phyloP scores from a whole-genome alignment of 2,888 invertebrate genomes.

The Hypselothyrea guttata region DNA sequence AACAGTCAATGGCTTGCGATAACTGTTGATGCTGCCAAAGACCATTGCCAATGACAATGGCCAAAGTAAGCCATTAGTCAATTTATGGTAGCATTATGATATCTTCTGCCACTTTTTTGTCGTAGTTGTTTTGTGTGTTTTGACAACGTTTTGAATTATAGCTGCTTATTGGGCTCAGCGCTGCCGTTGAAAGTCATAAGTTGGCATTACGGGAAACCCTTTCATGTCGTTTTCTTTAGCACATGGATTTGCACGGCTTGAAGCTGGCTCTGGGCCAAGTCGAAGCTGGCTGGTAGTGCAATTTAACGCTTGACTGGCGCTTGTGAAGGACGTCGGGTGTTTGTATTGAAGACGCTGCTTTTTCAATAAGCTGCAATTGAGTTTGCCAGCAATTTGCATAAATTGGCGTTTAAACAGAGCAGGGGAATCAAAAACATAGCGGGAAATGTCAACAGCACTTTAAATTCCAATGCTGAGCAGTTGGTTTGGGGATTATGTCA shows the following conservation, averaged over 20 bases:
- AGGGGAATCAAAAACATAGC: too few relatives aligned
- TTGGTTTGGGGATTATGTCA: conserved; percentile 61
- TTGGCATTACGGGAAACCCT: conserved; percentile 59
- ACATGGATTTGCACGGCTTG: conserved; percentile 56
- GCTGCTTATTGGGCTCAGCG: conserved; percentile 31
- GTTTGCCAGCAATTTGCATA: conserved; percentile 62
- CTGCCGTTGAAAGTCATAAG: conserved; percentile 29
- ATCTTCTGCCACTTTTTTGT: neutral
- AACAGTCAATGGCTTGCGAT: too few relatives aligned
- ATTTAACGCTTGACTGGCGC: conserved; percentile 76
- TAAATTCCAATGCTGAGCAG: conserved; percentile 3
- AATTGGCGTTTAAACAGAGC: conserved; percentile 32
- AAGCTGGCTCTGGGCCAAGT: conserved; percentile 31
- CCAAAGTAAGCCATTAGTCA: conserved; percentile 26
- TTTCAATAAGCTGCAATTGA: conserved; percentile 62
- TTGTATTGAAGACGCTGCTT: conserved; percentile 22
- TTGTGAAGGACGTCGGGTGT: conserved; percentile 33
- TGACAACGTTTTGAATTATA: conserved; percentile 42
- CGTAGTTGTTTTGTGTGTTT: conserved; percentile 3
- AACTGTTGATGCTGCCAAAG: too few relatives aligned
- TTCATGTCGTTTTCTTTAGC: conserved; percentile 59
- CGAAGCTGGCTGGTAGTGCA: conserved; percentile 62
- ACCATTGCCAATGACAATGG: neutral
- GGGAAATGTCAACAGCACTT: conserved; percentile 9
- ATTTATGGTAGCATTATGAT: conserved; percentile 38